phyloP scores from a whole-genome alignment of 2,888 invertebrate species.

The Amphimallon solstitiale region DNA sequence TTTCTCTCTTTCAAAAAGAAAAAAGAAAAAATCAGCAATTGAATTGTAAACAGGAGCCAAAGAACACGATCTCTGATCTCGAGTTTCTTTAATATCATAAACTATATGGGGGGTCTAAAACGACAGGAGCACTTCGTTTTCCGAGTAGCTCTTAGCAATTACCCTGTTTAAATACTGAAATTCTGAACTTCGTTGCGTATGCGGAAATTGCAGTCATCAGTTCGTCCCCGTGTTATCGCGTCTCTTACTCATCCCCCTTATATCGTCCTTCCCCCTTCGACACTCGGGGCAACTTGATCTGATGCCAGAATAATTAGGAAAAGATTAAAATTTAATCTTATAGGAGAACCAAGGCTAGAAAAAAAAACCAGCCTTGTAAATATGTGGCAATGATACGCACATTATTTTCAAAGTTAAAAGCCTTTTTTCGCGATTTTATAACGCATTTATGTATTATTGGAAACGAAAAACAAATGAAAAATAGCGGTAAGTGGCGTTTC shows the following conservation, averaged over 20 bases:
- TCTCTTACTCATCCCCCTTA: neutral
- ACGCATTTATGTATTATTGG: too few species aligned
- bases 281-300: too few species aligned
- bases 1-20: neutral
- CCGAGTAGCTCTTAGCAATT: constrained; percentile 5
- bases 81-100: neutral
- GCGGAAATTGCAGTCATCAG: constrained; percentile 17
- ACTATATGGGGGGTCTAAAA: neutral
- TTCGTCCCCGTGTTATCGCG: neutral
- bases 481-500: neutral
- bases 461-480: too few species aligned
- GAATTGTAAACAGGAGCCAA: neutral
- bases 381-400: too few species aligned
- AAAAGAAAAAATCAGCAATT: neutral
- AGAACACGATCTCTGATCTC: neutral
- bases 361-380: neutral
- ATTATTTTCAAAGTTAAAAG: too few species aligned
- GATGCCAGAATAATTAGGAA: constrained; percentile 7
- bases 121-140: constrained; percentile 2
- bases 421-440: too few species aligned
- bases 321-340: constrained; percentile 9
- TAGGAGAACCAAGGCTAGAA: neutral
- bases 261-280: neutral
- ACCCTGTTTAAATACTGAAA: neutral
- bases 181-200: neutral